Evolutionary conservation across 2,797 vertebrate genomes (phyloP).

Genomic region (Threskiornis aethiopicus): DNA sequence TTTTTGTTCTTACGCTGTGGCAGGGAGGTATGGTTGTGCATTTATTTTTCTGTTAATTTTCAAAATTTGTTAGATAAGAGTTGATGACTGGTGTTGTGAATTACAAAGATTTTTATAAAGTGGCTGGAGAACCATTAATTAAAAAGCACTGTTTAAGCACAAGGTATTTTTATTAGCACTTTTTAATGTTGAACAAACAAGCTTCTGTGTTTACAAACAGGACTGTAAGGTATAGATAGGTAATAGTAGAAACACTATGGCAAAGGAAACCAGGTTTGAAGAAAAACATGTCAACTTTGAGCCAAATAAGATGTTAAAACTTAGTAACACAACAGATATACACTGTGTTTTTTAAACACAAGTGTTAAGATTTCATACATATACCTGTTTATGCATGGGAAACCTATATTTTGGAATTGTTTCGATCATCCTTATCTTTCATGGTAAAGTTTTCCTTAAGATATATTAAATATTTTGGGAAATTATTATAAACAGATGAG

Average conservation of each 20-base stretch:
- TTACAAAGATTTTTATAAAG: neutral
- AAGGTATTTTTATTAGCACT: slow-evolving; percentile 24
- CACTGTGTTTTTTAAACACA: no score
- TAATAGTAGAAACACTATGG: neutral
- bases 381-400: neutral
- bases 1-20: neutral
- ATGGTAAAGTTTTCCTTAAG: neutral
- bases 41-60: neutral
- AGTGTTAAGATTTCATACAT: neutral
- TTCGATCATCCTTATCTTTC: neutral
- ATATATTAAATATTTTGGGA: neutral
- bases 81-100: neutral
- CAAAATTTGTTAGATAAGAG: neutral
- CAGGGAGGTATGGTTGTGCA: neutral
- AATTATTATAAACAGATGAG: neutral
- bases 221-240: neutral
- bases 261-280: neutral
- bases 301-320: neutral
- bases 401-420: neutral
- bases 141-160: neutral
- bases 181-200: neutral
- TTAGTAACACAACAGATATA: neutral
- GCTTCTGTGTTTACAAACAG: neutral
- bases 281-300: neutral
- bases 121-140: neutral